A percentile compares a stretch with the other conserved stretches of the same genome.
These are phyloP conservation scores for Pachyuromys duprasi DNA, from an alignment of 2,797 vertebrate species.

Conservation along the genomic window DNA sequence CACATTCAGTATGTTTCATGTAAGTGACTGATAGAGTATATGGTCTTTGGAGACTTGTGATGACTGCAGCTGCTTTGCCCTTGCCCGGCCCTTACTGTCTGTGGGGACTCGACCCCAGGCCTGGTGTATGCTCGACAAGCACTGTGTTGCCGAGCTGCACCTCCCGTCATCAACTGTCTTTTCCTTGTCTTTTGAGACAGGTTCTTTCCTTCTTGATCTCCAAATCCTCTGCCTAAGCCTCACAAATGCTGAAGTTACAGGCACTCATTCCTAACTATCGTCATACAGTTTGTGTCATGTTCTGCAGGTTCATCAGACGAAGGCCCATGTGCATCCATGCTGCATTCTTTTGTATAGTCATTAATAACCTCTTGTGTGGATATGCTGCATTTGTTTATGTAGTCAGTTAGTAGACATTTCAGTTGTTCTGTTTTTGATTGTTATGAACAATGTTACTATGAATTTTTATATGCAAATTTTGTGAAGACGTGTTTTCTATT, in stretches of 20 bases:
- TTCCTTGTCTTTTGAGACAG: neutral
- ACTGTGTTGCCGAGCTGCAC: neutral
- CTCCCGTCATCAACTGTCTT: neutral
- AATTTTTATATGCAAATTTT: neutral
- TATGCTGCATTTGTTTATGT: constrained; percentile 9
- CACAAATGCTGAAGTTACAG: neutral
- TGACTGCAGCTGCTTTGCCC: neutral
- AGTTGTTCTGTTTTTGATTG: constrained; percentile 48
- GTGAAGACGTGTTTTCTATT: neutral
- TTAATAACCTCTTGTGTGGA: constrained; percentile 3
- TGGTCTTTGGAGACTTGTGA: constrained; percentile 33
- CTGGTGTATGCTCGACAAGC: neutral
- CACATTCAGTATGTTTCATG: constrained; percentile 43
- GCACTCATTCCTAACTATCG: neutral
- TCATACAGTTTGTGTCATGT: constrained; percentile 40
- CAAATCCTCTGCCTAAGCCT: neutral
- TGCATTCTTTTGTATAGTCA: constrained; percentile 59
- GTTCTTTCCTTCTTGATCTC: neutral
- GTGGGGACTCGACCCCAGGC: neutral
- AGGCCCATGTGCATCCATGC: neutral
- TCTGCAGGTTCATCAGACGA: constrained; percentile 42
- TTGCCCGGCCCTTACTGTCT: neutral
- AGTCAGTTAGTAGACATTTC: neutral
- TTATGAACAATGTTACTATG: constrained; percentile 4
- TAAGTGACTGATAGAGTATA: constrained; percentile 10